Evolutionary conservation across 1,140 invertebrate genomes (phyloP).

Genomic region (Conus betulinus): DNA sequence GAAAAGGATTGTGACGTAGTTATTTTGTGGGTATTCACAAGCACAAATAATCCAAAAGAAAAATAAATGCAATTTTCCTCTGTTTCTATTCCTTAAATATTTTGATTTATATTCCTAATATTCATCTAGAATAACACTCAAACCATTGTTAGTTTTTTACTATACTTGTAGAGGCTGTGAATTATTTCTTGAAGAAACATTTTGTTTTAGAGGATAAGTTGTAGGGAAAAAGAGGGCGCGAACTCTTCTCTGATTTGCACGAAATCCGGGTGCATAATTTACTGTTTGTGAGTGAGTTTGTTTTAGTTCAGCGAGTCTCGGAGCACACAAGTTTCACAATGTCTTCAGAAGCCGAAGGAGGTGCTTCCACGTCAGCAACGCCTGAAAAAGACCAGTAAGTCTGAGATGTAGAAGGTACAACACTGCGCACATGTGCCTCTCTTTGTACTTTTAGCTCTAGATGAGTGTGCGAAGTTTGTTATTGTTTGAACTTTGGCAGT

Average conservation of each 20-base stretch:
- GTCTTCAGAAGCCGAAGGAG: conserved; percentile 26
- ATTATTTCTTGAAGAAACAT: background rate
- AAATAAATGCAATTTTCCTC: background rate
- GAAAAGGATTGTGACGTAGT: conserved; percentile 56
- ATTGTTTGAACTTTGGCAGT: too few relatives aligned
- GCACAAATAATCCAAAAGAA: conserved; percentile 28
- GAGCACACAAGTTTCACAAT: conserved; percentile 8
- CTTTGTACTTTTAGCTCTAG: too few relatives aligned
- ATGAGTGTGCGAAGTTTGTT: too few relatives aligned
- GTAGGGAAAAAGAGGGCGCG: conserved; percentile 6
- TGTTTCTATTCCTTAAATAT: background rate
- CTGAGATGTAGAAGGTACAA: too few relatives aligned
- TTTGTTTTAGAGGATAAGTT: conserved; percentile 10
- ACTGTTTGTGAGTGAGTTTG: background rate
- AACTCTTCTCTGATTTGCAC: conserved; percentile 35
- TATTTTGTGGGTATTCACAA: conserved; percentile 38
- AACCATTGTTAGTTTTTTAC: too few relatives aligned
- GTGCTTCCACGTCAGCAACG: conserved; percentile 8
- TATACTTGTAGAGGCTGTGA: background rate
- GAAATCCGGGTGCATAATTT: background rate
- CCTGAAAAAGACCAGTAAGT: conserved; percentile 28
- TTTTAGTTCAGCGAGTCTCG: background rate
- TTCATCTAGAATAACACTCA: background rate
- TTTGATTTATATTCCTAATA: background rate
- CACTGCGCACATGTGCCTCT: too few relatives aligned